These are phyloP conservation scores for Lasaia peninsularis DNA, from an alignment of 1,140 invertebrate genomes.

Conservation along the genomic window DNA sequence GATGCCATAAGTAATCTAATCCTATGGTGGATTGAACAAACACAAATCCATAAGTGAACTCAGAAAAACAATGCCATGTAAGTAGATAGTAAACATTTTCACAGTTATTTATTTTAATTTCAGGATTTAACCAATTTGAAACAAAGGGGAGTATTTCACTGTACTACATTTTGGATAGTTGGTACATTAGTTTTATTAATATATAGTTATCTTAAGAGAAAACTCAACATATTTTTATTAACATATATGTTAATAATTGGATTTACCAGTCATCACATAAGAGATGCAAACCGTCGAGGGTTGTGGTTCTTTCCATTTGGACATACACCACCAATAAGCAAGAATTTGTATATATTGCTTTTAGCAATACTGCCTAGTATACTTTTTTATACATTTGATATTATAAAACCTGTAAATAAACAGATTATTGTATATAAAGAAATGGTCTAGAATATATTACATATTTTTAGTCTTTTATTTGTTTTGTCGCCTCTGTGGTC, in stretches of 20 bases:
- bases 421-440: constrained; percentile 26
- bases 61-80: no score
- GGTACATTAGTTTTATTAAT: constrained; percentile 30
- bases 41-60: no score
- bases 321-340: constrained; percentile 41
- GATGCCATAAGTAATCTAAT: no score
- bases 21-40: no score
- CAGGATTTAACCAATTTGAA: constrained; percentile 54
- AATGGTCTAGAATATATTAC: constrained; percentile 8
- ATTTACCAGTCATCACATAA: constrained; percentile 49
- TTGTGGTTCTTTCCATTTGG: constrained; percentile 55
- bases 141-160: constrained; percentile 54
- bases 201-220: constrained; percentile 41
- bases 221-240: constrained; percentile 44
- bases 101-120: constrained; percentile 17
- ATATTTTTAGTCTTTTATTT: not conserved
- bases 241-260: constrained; percentile 51
- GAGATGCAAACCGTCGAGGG: constrained; percentile 52
- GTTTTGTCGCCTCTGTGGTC: no score
- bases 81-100: no score
- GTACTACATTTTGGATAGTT: constrained; percentile 48
- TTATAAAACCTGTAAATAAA: constrained; percentile 34
- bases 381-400: constrained; percentile 34
- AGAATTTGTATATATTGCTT: constrained; percentile 40
- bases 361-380: constrained; percentile 35